phyloP scores from a whole-genome alignment of 2,113 vertebrate species.

The Brachirus orientalis region DNA sequence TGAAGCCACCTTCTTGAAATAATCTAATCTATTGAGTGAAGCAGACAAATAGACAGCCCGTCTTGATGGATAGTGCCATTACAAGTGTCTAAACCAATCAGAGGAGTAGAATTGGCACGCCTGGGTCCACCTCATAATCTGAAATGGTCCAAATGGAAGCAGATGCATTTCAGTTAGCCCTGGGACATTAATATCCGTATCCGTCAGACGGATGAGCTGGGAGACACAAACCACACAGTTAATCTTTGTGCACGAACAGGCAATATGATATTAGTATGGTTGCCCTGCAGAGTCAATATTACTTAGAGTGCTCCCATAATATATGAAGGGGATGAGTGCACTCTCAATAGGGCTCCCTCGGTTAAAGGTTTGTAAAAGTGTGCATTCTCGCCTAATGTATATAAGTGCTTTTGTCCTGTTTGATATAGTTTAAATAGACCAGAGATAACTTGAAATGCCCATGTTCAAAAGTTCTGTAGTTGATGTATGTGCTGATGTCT shows the following conservation, averaged over 20 bases:
- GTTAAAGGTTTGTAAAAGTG: not conserved
- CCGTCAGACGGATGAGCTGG: not conserved
- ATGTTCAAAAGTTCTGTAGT: not conserved
- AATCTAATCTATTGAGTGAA: constrained; percentile 21
- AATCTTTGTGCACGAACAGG: constrained; percentile 13
- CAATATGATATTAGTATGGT: constrained; percentile 3
- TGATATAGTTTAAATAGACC: not conserved
- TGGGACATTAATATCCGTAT: constrained; percentile 25
- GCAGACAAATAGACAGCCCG: constrained; percentile 15
- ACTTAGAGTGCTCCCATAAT: not conserved
- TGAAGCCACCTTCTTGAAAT: constrained; percentile 14
- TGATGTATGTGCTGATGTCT: not conserved
- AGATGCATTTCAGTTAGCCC: constrained; percentile 20
- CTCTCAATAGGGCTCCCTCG: not conserved
- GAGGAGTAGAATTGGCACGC: not conserved
- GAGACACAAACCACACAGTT: constrained; percentile 2
- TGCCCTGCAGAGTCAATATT: constrained; percentile 15
- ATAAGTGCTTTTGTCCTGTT: not conserved
- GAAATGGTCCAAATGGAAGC: constrained; percentile 11
- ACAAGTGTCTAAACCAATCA: constrained; percentile 32
- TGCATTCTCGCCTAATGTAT: not conserved
- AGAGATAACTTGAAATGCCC: not conserved
- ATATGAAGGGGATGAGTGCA: not conserved
- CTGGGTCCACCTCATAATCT: not conserved
- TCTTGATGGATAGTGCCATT: constrained; percentile 38